These are phyloP conservation scores for Bombyx huttoni DNA, from an alignment of 2,888 invertebrate species.

Conservation along the genomic window DNA sequence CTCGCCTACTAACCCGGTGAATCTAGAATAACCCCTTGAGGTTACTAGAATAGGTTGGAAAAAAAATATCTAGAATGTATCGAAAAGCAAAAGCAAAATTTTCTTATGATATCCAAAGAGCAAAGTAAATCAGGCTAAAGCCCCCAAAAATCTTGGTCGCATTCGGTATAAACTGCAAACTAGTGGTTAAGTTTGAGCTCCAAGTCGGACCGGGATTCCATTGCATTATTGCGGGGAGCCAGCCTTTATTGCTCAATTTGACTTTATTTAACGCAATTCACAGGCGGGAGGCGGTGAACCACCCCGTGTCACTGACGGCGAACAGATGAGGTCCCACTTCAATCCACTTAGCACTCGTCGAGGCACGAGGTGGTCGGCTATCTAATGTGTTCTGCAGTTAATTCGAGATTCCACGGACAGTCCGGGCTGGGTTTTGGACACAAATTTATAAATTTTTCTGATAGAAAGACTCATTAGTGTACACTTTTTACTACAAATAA, in stretches of 20 bases:
- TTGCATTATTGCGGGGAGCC: slow-evolving; percentile 61
- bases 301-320: slow-evolving; percentile 45
- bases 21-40: too few species aligned
- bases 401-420: background rate
- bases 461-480: too few species aligned
- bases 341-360: slow-evolving; percentile 65
- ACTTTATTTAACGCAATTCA: slow-evolving; percentile 68
- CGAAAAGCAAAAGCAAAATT: too few species aligned
- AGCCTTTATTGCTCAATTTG: slow-evolving; percentile 73
- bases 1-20: too few species aligned
- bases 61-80: too few species aligned
- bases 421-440: too few species aligned
- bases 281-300: slow-evolving; percentile 20
- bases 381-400: slow-evolving; percentile 16
- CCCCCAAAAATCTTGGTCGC: too few species aligned
- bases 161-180: slow-evolving; percentile 23
- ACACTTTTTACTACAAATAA: too few species aligned
- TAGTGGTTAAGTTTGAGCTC: slow-evolving; percentile 40
- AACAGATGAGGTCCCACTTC: slow-evolving; percentile 69
- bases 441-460: too few species aligned
- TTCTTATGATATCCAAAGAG: too few species aligned
- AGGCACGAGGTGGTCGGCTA: slow-evolving; percentile 56
- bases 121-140: too few species aligned
- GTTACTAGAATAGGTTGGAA: too few species aligned
- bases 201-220: slow-evolving; percentile 44